These are phyloP conservation scores for Helicoverpa zea DNA, from an alignment of 1,140 invertebrate genomes.

Conservation along the genomic window DNA sequence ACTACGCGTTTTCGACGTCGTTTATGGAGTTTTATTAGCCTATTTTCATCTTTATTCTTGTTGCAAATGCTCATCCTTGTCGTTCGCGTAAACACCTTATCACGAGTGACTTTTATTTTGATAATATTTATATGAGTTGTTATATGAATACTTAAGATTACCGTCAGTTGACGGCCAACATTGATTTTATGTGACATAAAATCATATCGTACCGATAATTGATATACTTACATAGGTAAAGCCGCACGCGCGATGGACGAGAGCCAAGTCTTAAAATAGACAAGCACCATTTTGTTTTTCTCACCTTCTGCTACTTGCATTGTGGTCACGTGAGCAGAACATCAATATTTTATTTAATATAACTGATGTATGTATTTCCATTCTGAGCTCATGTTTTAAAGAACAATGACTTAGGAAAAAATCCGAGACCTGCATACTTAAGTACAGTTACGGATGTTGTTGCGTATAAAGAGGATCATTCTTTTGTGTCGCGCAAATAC, in stretches of 20 bases:
- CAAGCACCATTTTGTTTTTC: slow-evolving; percentile 69
- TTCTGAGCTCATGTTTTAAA: slow-evolving; percentile 12
- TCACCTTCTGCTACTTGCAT: slow-evolving; percentile 70
- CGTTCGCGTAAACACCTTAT: neutral
- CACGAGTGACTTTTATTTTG: neutral
- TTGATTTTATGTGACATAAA: slow-evolving; percentile 59
- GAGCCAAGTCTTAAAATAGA: slow-evolving; percentile 78
- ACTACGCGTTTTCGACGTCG: neutral
- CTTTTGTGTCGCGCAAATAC: slow-evolving; percentile 3
- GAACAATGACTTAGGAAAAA: slow-evolving; percentile 37
- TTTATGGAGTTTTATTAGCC: slow-evolving; percentile 13
- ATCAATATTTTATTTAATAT: slow-evolving; percentile 58
- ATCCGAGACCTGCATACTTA: slow-evolving; percentile 10
- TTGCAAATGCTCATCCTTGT: slow-evolving; percentile 6
- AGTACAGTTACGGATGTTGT: slow-evolving; percentile 13
- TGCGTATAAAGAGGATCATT: neutral
- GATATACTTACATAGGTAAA: slow-evolving; percentile 76
- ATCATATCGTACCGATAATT: slow-evolving; percentile 67
- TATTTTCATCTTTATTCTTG: neutral
- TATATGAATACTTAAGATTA: neutral
- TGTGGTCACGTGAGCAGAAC: slow-evolving; percentile 71
- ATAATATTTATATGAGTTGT: neutral
- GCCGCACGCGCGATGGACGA: slow-evolving; percentile 67
- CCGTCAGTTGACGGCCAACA: slow-evolving; percentile 33
- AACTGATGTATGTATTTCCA: slow-evolving; percentile 46